These are phyloP conservation scores for Chrysotoxum bicinctum DNA, from an alignment of 2,888 invertebrate species.

Conservation along the genomic window DNA sequence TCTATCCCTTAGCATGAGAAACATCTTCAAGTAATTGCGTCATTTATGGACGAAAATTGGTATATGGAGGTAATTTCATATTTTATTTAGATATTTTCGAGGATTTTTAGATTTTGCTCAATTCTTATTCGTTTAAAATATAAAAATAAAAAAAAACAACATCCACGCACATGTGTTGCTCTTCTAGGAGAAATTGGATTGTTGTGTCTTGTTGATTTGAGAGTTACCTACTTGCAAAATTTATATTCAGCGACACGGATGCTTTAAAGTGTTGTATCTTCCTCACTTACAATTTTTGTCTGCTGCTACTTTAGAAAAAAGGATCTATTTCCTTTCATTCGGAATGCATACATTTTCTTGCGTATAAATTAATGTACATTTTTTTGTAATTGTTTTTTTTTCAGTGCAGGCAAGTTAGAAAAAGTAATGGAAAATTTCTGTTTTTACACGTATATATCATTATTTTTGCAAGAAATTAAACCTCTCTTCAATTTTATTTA, in stretches of 20 bases:
- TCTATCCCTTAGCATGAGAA: conserved; percentile 19
- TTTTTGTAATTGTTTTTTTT: too few relatives aligned
- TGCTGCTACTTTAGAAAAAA: too few relatives aligned
- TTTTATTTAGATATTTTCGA: conserved; percentile 68
- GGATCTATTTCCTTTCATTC: too few relatives aligned
- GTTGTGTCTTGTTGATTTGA: conserved; percentile 20
- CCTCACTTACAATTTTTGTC: too few relatives aligned
- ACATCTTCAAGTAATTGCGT: conserved; percentile 72
- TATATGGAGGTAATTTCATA: conserved; percentile 51
- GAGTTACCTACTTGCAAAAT: conserved; percentile 31
- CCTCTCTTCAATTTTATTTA: too few relatives aligned
- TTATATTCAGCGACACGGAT: conserved; percentile 67
- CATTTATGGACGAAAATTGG: conserved; percentile 71
- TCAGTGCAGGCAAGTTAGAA: too few relatives aligned
- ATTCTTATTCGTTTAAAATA: neutral
- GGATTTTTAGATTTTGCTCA: conserved; percentile 17
- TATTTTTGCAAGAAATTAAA: too few relatives aligned
- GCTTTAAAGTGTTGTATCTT: conserved; percentile 44
- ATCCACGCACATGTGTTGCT: conserved; percentile 59
- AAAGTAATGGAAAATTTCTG: too few relatives aligned
- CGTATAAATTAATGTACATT: too few relatives aligned
- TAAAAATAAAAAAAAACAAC: neutral
- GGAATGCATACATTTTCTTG: too few relatives aligned
- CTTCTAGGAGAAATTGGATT: conserved; percentile 66
- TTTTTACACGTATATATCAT: too few relatives aligned